A percentile compares a stretch with the other conserved stretches of the same genome.
Conservation (phyloP, 2,888 invertebrate genomes). For the Tetragonula carbonaria region DNA sequence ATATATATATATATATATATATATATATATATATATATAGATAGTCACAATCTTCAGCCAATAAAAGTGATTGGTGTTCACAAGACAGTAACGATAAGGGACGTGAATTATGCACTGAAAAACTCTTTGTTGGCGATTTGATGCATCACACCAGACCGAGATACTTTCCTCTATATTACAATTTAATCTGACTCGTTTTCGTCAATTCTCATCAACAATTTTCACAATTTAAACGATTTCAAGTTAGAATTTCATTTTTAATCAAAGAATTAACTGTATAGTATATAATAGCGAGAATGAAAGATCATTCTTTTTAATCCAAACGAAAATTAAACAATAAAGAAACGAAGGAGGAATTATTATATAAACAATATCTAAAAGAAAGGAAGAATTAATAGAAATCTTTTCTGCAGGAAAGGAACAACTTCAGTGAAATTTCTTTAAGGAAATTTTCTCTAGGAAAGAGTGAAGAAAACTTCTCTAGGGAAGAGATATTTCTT, state of each 20-base stretch:
- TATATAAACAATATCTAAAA: too few species aligned
- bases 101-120: constrained; percentile 39
- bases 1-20: neutral
- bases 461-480: too few species aligned
- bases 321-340: too few species aligned
- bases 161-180: constrained; percentile 1
- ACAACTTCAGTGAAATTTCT: too few species aligned
- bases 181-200: neutral
- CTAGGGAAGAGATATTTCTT: too few species aligned
- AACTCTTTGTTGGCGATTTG: constrained; percentile 23
- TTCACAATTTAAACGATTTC: too few species aligned
- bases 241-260: too few species aligned
- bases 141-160: constrained; percentile 12
- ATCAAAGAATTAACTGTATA: too few species aligned
- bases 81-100: constrained; percentile 30
- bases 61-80: constrained; percentile 40
- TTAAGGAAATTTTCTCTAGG: too few species aligned
- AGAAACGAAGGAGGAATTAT: too few species aligned
- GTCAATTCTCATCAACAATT: neutral
- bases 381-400: too few species aligned
- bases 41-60: constrained; percentile 47
- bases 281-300: neutral
- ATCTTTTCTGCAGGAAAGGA: too few species aligned
- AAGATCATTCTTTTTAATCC: neutral
- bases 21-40: neutral